Evolutionary conservation across 2,888 invertebrate species (phyloP).

Genomic region (Acanthococcus lagerstroemiae): DNA sequence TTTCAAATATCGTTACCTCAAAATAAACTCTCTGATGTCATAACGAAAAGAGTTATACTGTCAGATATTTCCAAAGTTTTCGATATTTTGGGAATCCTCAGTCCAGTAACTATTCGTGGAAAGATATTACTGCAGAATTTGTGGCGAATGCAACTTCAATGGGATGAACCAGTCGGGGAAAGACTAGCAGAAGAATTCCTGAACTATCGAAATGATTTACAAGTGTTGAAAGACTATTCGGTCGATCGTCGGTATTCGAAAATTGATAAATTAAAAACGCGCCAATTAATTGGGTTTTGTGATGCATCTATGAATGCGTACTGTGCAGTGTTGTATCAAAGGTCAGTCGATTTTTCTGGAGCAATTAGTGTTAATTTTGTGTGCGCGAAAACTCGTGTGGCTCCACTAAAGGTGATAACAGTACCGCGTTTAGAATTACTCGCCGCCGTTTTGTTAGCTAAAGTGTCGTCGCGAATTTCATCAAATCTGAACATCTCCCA

Average conservation of each 20-base stretch:
- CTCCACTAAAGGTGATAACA: neutral
- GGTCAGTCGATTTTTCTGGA: neutral
- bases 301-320: neutral
- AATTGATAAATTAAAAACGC: neutral
- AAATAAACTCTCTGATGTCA: neutral
- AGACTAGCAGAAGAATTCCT: neutral
- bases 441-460: neutral
- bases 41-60: constrained; percentile 34
- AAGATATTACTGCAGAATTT: constrained; percentile 35
- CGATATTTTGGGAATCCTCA: constrained; percentile 36
- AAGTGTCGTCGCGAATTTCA: neutral
- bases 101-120: constrained; percentile 35
- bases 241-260: constrained; percentile 6
- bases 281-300: constrained; percentile 6
- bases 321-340: neutral
- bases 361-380: neutral
- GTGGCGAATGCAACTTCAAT: constrained; percentile 34
- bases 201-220: neutral
- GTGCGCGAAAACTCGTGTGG: constrained; percentile 1
- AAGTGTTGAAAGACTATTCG: neutral
- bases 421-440: neutral
- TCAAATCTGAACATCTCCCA: neutral
- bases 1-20: neutral
- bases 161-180: constrained; percentile 35
- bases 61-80: constrained; percentile 35